Percentiles rank a stretch among this genome's conserved stretches.
These are phyloP conservation scores for Lithosia quadra DNA, from an alignment of 2,888 invertebrate species.

Conservation along the genomic window DNA sequence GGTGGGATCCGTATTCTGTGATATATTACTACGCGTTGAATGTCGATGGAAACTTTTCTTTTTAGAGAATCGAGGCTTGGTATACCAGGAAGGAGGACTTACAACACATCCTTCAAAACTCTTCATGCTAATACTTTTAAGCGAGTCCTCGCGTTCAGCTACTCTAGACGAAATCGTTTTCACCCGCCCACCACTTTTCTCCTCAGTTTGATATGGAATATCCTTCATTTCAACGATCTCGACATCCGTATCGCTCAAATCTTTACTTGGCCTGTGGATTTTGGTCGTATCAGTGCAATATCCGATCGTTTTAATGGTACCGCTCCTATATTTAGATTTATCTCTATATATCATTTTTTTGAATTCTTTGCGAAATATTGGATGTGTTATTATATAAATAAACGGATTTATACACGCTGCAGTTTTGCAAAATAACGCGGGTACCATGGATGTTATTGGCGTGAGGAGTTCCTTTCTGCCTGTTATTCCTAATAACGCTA, in stretches of 20 bases:
- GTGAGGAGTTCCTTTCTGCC: constrained; percentile 89
- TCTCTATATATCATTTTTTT: constrained; percentile 76
- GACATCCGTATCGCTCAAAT: constrained; percentile 82
- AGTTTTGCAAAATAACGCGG: constrained; percentile 93
- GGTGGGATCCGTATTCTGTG: constrained; percentile 60
- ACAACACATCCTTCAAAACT: constrained; percentile 74
- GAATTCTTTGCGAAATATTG: constrained; percentile 90
- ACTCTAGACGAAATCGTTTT: constrained; percentile 73
- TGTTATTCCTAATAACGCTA: constrained; percentile 91
- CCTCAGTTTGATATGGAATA: constrained; percentile 71
- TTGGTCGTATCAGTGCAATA: constrained; percentile 69
- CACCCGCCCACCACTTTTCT: constrained; percentile 52
- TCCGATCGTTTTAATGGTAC: constrained; percentile 73
- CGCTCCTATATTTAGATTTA: constrained; percentile 74
- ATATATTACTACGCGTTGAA: constrained; percentile 69
- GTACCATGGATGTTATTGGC: constrained; percentile 91
- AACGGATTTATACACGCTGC: constrained; percentile 94
- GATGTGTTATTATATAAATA: constrained; percentile 93
- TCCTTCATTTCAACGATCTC: constrained; percentile 86
- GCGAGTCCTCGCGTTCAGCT: constrained; percentile 69
- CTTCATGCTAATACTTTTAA: constrained; percentile 74
- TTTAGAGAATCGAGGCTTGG: constrained; percentile 84
- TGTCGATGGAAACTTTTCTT: constrained; percentile 79
- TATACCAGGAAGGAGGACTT: constrained; percentile 84
- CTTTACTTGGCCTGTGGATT: constrained; percentile 73